These are phyloP conservation scores for Drosophila dunni DNA, from an alignment of 1,140 invertebrate species.

Conservation along the genomic window DNA sequence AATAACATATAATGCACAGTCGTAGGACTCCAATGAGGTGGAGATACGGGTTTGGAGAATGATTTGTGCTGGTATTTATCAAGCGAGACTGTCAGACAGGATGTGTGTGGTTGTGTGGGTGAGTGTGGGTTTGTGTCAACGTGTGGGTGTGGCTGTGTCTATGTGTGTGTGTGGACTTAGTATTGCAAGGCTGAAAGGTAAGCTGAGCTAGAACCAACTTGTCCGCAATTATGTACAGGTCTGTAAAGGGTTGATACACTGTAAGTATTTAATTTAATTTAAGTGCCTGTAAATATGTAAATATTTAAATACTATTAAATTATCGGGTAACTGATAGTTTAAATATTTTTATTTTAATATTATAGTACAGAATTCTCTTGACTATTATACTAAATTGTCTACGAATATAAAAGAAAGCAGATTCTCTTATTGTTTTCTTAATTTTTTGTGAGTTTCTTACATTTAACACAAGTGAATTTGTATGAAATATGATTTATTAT, in stretches of 20 bases:
- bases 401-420: no score
- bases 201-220: neutral
- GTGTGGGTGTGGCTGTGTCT: neutral
- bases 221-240: neutral
- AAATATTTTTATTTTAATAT: no score
- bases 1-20: conserved; percentile 52
- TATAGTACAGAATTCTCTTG: no score
- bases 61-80: conserved; percentile 38
- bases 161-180: neutral
- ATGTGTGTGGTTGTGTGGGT: neutral
- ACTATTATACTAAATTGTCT: no score
- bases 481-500: no score
- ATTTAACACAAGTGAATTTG: no score
- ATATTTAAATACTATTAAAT: neutral
- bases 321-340: no score
- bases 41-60: neutral
- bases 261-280: neutral
- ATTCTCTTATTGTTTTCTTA: no score
- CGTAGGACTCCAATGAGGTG: neutral
- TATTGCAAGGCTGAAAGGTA: neutral
- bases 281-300: neutral
- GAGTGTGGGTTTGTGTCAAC: neutral
- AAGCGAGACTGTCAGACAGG: conserved; percentile 7
- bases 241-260: neutral
- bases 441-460: no score